Conservation (phyloP, 2,113 vertebrate genomes). For the Psilopsiagon aymara region DNA sequence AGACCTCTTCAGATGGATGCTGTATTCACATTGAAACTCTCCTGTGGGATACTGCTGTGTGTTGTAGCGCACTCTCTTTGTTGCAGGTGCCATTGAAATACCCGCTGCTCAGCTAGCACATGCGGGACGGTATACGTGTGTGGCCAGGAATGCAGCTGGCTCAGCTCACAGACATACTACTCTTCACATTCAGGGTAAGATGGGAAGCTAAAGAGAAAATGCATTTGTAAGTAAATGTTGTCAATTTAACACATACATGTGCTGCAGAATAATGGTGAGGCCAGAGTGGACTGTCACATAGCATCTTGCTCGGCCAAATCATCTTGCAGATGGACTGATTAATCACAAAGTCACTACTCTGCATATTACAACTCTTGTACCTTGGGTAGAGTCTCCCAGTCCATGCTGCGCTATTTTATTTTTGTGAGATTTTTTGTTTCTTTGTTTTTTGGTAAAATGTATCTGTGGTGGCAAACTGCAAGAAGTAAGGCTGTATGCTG, state of each 20-base stretch:
- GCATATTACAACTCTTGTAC: neutral
- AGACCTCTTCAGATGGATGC: neutral
- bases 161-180: slow-evolving; percentile 84
- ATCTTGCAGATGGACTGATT: too few relatives aligned
- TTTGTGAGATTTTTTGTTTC: neutral
- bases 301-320: neutral
- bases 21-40: neutral
- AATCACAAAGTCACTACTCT: neutral
- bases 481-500: neutral
- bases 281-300: neutral
- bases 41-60: neutral
- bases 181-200: slow-evolving; percentile 89
- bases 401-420: neutral
- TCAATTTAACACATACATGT: fast-evolving
- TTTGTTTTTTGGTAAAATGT: neutral
- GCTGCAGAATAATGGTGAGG: neutral
- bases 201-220: neutral
- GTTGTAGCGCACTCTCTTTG: neutral
- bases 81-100: slow-evolving; percentile 88
- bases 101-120: slow-evolving; percentile 81
- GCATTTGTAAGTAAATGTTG: neutral
- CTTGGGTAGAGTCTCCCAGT: neutral
- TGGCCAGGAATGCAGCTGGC: slow-evolving; percentile 87
- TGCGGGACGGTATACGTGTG: slow-evolving; percentile 86
- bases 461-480: neutral